Conservation (phyloP, 2,888 invertebrate genomes). For the Eudemis profundana region DNA sequence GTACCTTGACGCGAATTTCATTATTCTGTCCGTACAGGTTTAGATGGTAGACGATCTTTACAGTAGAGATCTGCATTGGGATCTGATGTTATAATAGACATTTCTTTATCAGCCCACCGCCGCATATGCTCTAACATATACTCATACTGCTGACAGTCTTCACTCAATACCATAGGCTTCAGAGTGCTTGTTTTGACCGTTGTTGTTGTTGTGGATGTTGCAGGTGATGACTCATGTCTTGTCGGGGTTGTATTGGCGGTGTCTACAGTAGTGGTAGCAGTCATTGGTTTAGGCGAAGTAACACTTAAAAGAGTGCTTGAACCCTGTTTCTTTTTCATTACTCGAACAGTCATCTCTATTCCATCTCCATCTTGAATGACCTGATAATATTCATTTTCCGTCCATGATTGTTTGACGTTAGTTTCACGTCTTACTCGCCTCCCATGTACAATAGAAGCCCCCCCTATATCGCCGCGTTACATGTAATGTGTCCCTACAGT, state of each 20-base stretch:
- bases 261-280: not conserved
- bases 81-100: not conserved
- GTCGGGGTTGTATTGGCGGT: not conserved
- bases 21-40: too few relatives aligned
- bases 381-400: slow-evolving; percentile 7
- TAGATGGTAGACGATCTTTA: slow-evolving; percentile 13
- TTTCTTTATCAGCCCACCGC: slow-evolving; percentile 9
- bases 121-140: slow-evolving; percentile 11
- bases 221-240: not conserved
- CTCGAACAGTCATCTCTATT: slow-evolving; percentile 11
- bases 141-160: slow-evolving; percentile 6
- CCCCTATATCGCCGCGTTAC: too few relatives aligned
- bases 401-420: slow-evolving; percentile 6
- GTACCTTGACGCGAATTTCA: too few relatives aligned
- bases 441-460: not conserved
- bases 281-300: not conserved
- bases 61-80: slow-evolving; percentile 15
- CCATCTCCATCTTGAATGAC: slow-evolving; percentile 9
- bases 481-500: too few relatives aligned
- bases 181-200: too few relatives aligned
- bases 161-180: not conserved
- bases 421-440: slow-evolving; percentile 8
- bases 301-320: not conserved
- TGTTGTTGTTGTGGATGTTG: not conserved
- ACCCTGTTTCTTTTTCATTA: not conserved